Conservation (phyloP, 2,888 invertebrate species). For the Eilema griseolum region DNA sequence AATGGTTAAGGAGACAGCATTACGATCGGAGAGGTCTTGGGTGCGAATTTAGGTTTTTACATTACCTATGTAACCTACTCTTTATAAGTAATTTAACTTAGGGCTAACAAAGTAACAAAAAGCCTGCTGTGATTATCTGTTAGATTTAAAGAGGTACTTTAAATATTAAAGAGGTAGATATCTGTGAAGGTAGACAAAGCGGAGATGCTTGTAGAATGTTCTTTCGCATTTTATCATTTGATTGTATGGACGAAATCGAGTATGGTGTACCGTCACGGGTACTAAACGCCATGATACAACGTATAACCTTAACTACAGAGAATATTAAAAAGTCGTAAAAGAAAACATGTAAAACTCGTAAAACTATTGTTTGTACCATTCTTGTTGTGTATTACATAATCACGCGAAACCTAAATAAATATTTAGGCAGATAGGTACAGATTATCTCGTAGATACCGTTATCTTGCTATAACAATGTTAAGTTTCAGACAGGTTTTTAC, state of each 20-base stretch:
- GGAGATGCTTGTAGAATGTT: no score
- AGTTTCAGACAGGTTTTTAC: conserved; percentile 23
- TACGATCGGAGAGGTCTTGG: no score
- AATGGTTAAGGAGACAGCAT: no score
- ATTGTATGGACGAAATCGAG: neutral
- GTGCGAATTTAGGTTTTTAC: no score
- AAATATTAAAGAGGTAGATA: neutral
- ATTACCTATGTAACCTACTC: no score
- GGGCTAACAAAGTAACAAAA: neutral
- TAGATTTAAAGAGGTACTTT: neutral
- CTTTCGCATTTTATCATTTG: no score
- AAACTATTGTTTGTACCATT: neutral
- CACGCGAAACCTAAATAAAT: conserved; percentile 3
- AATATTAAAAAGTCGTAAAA: neutral
- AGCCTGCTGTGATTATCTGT: neutral
- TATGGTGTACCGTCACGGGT: neutral
- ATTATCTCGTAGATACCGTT: conserved; percentile 34
- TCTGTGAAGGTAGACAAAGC: neutral
- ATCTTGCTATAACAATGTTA: conserved; percentile 29
- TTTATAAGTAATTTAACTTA: no score
- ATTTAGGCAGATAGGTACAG: conserved; percentile 16
- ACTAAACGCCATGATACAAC: neutral
- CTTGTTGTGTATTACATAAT: conserved; percentile 13
- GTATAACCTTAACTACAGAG: neutral
- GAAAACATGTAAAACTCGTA: neutral